Evolutionary conservation across 2,797 vertebrate species (phyloP).

Genomic region (Myotis vivesi): DNA sequence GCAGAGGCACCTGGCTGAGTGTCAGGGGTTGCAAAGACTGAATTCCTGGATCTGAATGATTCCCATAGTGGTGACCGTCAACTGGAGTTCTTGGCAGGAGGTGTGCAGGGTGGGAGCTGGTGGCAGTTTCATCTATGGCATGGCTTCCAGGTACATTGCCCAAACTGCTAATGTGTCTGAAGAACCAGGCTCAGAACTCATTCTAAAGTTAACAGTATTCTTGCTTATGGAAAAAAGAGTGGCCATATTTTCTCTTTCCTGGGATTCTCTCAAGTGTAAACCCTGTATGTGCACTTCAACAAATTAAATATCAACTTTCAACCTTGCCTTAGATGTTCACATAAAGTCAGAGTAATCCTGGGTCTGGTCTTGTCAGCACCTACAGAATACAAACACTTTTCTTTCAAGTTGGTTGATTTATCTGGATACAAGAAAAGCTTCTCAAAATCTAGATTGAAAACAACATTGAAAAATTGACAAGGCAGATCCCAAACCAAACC

Average conservation of each 20-base stretch:
- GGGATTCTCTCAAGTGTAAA: neutral
- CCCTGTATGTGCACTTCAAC: neutral
- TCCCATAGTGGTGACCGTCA: neutral
- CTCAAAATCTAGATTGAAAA: too few species aligned
- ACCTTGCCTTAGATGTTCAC: conserved; percentile 23
- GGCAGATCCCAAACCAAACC: too few species aligned
- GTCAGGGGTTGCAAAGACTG: neutral
- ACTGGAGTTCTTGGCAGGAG: neutral
- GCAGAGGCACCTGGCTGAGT: neutral
- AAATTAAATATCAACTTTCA: neutral
- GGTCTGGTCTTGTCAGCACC: conserved; percentile 20
- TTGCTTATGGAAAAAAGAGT: neutral
- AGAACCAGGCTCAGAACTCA: too few species aligned
- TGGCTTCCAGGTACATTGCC: too few species aligned
- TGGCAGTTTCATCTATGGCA: neutral
- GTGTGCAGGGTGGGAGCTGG: neutral
- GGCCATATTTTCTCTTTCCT: neutral
- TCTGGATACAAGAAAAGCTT: too few species aligned
- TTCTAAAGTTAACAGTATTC: neutral
- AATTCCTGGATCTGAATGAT: neutral
- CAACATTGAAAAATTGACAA: too few species aligned
- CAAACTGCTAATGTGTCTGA: too few species aligned
- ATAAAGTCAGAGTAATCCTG: neutral
- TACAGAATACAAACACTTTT: conserved; percentile 5
- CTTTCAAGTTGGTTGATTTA: too few species aligned